Evolutionary conservation across 2,797 vertebrate species (phyloP), one percentile per base, ranked within the genome.

Genomic region (Mastacembelus armatus): DNA sequence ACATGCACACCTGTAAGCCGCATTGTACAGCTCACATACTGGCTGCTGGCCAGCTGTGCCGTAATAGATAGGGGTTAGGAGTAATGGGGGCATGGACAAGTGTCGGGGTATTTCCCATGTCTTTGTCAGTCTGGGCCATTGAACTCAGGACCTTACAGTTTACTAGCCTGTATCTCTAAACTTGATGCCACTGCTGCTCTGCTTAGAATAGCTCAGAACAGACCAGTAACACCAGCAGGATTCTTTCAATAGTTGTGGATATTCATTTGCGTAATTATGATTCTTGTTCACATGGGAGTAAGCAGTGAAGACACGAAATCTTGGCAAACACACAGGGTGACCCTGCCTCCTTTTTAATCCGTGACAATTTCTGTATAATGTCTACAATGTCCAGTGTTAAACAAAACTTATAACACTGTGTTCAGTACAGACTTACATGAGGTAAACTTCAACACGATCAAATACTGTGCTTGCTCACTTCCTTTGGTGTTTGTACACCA

Each of bases 241-340:
- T 48, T 21, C 12, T 43, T 40, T 39, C 12, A 40, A 26, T 18
- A 35, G 18, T 19, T 52, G 18, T 49, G 5, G 29, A 38, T 52
- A 33, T 1, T 57, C 38, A 40, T 80, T 49, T 65, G 10, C 51
- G 77, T 42, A 33, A 52, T 45, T 49, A 35, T n/a, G 14, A 39
- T 54, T 67, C 27, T 50, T 10, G 22, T 44, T 66, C 24, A 64
- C 36, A 55, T 5, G 42, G 47, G 22, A 76, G 77, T 33, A 72
- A 54, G 1, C 2, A 24, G 21, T 71, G 42, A 18, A 47, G 33
- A 72, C 55, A 47, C 18, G 54, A 62, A 47, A 62, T 79, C 74
- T 81, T 81, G 80, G 79, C 79, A 67, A 47, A 71, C 18, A 16
- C 43, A 19, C 42, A 1, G 45, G 24, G 57, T 33, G 74, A 81